Evolutionary conservation across 2,888 invertebrate genomes (phyloP).

Genomic region (Hirtodrosophila confusa): DNA sequence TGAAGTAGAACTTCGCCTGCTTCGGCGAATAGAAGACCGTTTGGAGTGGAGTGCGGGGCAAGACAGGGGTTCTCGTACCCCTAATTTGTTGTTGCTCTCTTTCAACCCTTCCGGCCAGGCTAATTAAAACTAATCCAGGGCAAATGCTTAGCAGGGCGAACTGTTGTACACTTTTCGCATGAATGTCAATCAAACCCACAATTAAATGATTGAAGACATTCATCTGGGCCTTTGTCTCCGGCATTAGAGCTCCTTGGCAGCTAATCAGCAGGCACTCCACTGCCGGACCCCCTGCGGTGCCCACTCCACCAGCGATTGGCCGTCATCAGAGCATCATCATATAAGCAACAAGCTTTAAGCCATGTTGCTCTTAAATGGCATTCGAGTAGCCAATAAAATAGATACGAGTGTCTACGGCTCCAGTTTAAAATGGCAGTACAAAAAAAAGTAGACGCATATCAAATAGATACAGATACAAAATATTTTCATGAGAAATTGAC

Average conservation of each 20-base stretch:
- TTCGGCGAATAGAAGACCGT: neutral
- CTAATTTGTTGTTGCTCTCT: constrained; percentile 7
- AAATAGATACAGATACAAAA: constrained; percentile 74
- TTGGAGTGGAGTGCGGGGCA: neutral
- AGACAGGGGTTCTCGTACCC: neutral
- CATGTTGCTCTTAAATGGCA: constrained; percentile 15
- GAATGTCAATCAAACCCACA: constrained; percentile 67
- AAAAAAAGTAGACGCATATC: constrained; percentile 57
- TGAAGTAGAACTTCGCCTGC: constrained; percentile 43
- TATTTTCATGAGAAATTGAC: constrained; percentile 82
- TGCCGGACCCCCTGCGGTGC: constrained; percentile 7
- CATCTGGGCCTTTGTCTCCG: constrained; percentile 18
- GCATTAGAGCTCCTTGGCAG: constrained; percentile 18
- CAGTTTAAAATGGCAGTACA: constrained; percentile 55
- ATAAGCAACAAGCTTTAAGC: constrained; percentile 44
- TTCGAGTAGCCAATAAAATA: constrained; percentile 30
- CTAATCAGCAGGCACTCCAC: constrained; percentile 43
- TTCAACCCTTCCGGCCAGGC: constrained; percentile 58
- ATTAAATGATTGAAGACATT: constrained; percentile 78
- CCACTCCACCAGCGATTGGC: constrained; percentile 15
- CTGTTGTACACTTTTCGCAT: constrained; percentile 66
- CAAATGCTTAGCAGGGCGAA: constrained; percentile 43
- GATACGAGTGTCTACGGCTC: constrained; percentile 24
- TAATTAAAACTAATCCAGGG: constrained; percentile 77
- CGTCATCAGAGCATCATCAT: neutral